phyloP scores from a whole-genome alignment of 2,888 invertebrate genomes.

The Galerucella calmariensis region DNA sequence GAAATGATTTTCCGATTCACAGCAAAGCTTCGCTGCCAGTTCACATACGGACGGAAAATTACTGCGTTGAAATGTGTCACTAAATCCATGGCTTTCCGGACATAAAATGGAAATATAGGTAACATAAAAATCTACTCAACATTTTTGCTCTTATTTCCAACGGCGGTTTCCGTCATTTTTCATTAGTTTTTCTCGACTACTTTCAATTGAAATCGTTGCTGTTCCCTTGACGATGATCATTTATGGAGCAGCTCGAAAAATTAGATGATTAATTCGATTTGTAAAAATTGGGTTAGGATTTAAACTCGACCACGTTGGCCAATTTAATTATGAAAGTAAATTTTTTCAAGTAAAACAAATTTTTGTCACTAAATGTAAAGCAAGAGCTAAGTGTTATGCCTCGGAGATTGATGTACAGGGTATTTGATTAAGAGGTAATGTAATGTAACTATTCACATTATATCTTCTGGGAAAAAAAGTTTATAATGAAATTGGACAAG shows the following conservation, averaged over 20 bases:
- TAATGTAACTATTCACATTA: too few relatives aligned
- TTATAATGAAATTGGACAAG: too few relatives aligned
- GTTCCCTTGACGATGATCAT: background rate
- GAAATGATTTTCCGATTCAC: constrained; percentile 31
- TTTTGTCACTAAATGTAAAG: too few relatives aligned
- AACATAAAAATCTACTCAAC: constrained; percentile 38
- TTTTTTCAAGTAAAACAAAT: too few relatives aligned
- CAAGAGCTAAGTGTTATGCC: too few relatives aligned
- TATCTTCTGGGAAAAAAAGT: too few relatives aligned
- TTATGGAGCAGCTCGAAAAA: background rate
- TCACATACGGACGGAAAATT: constrained; percentile 41
- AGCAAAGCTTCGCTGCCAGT: constrained; percentile 21
- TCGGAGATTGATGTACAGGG: too few relatives aligned
- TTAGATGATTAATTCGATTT: background rate
- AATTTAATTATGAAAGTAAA: background rate
- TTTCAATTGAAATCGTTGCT: constrained; percentile 7
- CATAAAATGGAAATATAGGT: constrained; percentile 39
- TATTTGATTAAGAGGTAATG: too few relatives aligned
- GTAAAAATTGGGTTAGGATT: background rate
- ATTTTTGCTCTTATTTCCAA: constrained; percentile 32
- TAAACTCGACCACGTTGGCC: background rate
- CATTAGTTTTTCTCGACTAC: constrained; percentile 7
- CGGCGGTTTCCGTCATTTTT: constrained; percentile 17
- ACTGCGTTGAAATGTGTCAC: constrained; percentile 36
- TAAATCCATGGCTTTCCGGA: constrained; percentile 28